Evolutionary conservation across 2,888 invertebrate genomes (phyloP), one percentile per base, ranked within the genome.

Genomic region (Bellardia pandia): DNA sequence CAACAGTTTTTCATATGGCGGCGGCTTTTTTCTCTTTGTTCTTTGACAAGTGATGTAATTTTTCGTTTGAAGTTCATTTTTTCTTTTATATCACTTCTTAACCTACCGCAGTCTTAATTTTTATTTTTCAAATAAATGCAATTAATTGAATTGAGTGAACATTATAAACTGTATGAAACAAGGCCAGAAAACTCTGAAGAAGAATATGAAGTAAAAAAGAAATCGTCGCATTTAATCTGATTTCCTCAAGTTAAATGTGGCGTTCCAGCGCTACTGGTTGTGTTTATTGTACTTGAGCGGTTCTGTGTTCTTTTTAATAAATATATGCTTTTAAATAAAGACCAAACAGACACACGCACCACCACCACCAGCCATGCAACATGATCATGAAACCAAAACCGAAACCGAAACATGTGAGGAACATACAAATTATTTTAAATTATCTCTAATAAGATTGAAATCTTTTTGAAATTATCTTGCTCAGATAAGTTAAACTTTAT

Each of bases 1-100:
- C 23, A 8, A n/a, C 42, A 53, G 33, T 72, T 66, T 80, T 64
- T 30, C 16, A 23, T 80, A 6, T 53, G 85, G 69, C 85, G 87
- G 77, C 79, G 87, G 77, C 79, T 56, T 71, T 82, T 86, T 87
- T 75, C 56, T 74, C 72, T 83, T 89, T 87, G 86, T 86, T 83
- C 82, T 77, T 85, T 75, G 86, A 88, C 85, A 85, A 80, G 84
- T 86, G 85, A 85, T 84, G 85, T 81, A 80, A 89, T 69, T 81
- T 88, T 87, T 86, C 86, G 78, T 88, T 89, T 89, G 88, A 88
- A 74, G 89, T 88, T 71, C n/a, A 56, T 71, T 45, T 40, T 42
- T 37, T 72, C 53, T 23, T 37, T 69, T 68, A 13, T 64, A 23
- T 80, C 64, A 64, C 72, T 78, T 64, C 13, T 81, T 48, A 85